Percentiles rank a stretch among this genome's conserved stretches.
These are phyloP conservation scores for Lepidothrix coronata DNA, from an alignment of 2,113 vertebrate genomes.

Conservation along the genomic window DNA sequence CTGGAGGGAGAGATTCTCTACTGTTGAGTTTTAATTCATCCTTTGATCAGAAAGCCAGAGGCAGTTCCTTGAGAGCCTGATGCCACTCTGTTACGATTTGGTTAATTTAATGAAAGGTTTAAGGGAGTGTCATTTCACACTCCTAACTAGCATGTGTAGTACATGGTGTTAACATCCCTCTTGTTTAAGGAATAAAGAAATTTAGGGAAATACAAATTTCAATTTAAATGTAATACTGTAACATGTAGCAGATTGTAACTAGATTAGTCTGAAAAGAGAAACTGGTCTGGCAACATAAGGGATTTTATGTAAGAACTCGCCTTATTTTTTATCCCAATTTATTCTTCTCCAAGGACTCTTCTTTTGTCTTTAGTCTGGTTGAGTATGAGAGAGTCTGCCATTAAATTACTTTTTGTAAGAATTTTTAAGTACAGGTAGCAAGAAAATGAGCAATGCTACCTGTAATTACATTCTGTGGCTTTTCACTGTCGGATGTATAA, in stretches of 20 bases:
- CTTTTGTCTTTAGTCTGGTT: constrained; percentile 6
- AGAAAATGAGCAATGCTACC: not conserved
- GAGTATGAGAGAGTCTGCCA: not conserved
- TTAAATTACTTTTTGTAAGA: not conserved
- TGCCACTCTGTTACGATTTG: not conserved
- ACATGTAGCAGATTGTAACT: not conserved
- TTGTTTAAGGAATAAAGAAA: not conserved
- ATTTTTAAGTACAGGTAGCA: not conserved
- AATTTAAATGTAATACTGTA: not conserved
- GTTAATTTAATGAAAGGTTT: constrained; percentile 25
- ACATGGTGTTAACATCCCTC: not conserved
- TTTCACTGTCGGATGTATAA: not conserved
- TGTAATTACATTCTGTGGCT: not conserved
- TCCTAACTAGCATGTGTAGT: not conserved
- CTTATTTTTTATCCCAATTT: not conserved
- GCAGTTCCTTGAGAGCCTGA: constrained; percentile 45
- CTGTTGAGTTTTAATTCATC: constrained; percentile 15
- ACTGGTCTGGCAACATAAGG: not conserved
- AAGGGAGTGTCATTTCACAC: not conserved
- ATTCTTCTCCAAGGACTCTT: not conserved
- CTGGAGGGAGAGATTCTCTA: not conserved
- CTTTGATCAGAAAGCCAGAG: constrained; percentile 37
- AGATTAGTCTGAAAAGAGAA: not conserved
- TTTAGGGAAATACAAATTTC: not conserved
- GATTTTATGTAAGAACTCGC: not conserved